These are phyloP conservation scores for Pelusios castaneus DNA, from an alignment of 2,113 vertebrate genomes.

Conservation along the genomic window DNA sequence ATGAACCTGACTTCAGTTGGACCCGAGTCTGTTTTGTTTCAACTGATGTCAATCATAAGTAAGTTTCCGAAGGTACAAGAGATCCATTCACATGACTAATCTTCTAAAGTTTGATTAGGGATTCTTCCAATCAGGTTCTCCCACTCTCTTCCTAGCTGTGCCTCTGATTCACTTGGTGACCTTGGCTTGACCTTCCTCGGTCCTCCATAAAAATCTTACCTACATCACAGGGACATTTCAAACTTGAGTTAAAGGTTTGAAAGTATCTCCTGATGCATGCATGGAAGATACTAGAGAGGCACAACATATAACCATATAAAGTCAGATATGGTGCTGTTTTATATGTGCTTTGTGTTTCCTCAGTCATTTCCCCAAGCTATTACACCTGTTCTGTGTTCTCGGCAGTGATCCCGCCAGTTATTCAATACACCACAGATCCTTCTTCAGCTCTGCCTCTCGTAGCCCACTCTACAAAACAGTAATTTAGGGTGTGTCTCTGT, in stretches of 20 bases:
- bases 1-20: too few relatives aligned
- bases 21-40: too few relatives aligned
- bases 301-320: neutral
- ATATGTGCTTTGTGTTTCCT: neutral
- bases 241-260: neutral
- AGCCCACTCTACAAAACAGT: neutral
- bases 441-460: neutral
- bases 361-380: neutral
- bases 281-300: neutral
- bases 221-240: neutral
- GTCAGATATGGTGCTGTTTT: neutral
- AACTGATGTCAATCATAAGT: too few relatives aligned
- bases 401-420: neutral
- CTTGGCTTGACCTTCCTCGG: neutral
- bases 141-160: neutral
- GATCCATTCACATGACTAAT: neutral
- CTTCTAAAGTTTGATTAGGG: neutral
- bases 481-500: neutral
- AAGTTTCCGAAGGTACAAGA: too few relatives aligned
- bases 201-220: rapidly evolving
- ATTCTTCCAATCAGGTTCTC: neutral
- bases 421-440: neutral
- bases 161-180: neutral
- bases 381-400: neutral
- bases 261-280: neutral